These are phyloP conservation scores for Elymnias hypermnestra DNA, from an alignment of 1,140 invertebrate species.

Conservation along the genomic window DNA sequence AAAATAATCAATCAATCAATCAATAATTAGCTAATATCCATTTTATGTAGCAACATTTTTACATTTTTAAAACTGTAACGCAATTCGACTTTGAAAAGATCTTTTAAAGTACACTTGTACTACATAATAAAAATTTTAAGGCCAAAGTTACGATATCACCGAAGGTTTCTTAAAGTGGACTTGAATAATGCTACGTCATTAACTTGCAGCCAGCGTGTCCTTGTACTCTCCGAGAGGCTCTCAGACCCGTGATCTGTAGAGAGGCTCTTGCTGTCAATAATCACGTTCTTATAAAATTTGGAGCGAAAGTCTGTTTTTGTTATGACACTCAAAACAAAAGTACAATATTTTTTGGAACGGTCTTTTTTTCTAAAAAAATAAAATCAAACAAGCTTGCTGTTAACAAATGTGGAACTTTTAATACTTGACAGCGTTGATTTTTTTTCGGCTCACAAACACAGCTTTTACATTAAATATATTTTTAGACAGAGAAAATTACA, in stretches of 20 bases:
- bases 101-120: too few relatives aligned
- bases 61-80: too few relatives aligned
- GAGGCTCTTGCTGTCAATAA: constrained; percentile 40
- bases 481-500: too few relatives aligned
- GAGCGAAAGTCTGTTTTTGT: constrained; percentile 13
- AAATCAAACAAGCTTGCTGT: background rate
- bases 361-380: background rate
- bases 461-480: too few relatives aligned
- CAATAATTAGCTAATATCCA: too few relatives aligned
- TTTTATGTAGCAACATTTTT: too few relatives aligned
- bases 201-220: constrained; percentile 21
- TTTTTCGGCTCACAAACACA: too few relatives aligned
- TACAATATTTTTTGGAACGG: background rate
- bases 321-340: constrained; percentile 5
- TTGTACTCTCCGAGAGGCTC: constrained; percentile 22
- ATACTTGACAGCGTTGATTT: too few relatives aligned
- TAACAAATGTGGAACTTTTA: too few relatives aligned
- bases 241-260: constrained; percentile 30
- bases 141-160: constrained; percentile 18
- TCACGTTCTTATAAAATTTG: constrained; percentile 32
- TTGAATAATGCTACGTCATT: constrained; percentile 28
- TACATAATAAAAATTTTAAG: constrained; percentile 2
- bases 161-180: constrained; percentile 10
- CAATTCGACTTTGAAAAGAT: too few relatives aligned
- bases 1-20: too few relatives aligned